Conservation (phyloP, 2,113 vertebrate genomes). For the Rostratula benghalensis region DNA sequence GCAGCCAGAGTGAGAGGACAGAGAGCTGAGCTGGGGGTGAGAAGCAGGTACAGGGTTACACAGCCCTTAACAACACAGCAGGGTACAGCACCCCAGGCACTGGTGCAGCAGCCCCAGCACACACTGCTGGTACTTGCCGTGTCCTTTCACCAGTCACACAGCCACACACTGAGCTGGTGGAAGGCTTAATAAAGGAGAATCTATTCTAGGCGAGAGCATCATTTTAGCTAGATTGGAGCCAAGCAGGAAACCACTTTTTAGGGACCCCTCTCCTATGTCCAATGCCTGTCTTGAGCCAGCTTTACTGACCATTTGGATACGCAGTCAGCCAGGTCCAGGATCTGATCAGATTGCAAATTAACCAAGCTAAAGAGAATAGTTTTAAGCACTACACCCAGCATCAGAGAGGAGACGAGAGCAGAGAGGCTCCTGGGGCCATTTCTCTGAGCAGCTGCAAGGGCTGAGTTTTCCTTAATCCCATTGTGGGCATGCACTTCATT, state of each 20-base stretch:
- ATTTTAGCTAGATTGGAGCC: neutral
- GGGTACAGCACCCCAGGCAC: neutral
- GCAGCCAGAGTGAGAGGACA: neutral
- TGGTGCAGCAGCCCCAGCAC: neutral
- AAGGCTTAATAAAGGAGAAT: neutral
- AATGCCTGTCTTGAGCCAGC: rapidly evolving
- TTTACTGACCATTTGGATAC: neutral
- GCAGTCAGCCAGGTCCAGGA: neutral
- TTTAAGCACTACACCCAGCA: neutral
- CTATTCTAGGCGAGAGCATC: neutral
- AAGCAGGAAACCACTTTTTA: neutral
- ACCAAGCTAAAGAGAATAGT: neutral
- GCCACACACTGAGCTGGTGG: neutral
- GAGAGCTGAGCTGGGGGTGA: neutral
- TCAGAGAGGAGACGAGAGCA: neutral
- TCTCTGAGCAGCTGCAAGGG: neutral
- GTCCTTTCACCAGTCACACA: neutral
- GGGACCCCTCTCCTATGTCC: neutral
- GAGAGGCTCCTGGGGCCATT: neutral
- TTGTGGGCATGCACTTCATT: neutral
- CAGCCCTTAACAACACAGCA: neutral
- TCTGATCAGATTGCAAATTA: neutral
- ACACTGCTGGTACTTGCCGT: neutral
- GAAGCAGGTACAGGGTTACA: neutral
- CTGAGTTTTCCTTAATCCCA: neutral